These are phyloP conservation scores for Ctena decussata DNA, from an alignment of 2,888 invertebrate species.

Conservation along the genomic window DNA sequence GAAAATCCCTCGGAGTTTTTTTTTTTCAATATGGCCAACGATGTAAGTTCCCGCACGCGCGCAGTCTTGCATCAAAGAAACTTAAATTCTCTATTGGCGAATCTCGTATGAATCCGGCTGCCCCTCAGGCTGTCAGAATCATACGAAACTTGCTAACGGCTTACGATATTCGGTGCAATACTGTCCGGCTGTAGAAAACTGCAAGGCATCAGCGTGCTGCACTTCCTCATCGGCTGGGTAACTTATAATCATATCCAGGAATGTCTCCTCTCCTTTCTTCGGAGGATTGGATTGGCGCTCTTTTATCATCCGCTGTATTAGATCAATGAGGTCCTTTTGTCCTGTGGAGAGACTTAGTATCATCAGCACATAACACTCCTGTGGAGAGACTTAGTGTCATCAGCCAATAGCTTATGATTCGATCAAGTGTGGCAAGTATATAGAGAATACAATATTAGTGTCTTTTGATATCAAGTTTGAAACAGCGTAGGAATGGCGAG, in stretches of 20 bases:
- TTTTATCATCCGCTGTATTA: slow-evolving; percentile 62
- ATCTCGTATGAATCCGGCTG: no score
- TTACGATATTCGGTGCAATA: slow-evolving; percentile 85
- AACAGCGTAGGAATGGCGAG: no score
- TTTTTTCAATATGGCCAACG: no score
- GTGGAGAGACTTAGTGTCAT: slow-evolving; percentile 70
- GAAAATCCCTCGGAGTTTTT: no score
- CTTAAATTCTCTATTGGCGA: no score
- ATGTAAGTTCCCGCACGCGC: no score
- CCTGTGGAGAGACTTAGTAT: slow-evolving; percentile 61
- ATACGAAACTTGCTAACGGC: no score
- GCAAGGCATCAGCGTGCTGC: slow-evolving; percentile 68
- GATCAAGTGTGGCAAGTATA: no score
- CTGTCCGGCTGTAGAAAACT: slow-evolving; percentile 81
- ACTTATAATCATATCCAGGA: slow-evolving; percentile 76
- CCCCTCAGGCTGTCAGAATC: no score
- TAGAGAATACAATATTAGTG: no score
- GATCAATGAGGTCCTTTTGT: slow-evolving; percentile 8
- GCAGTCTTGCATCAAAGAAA: no score
- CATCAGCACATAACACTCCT: slow-evolving; percentile 67
- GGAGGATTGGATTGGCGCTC: slow-evolving; percentile 62
- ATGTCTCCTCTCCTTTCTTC: slow-evolving; percentile 64
- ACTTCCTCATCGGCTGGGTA: slow-evolving; percentile 58
- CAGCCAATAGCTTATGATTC: slow-evolving; percentile 57
- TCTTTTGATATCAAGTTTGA: no score